phyloP scores from a whole-genome alignment of 1,140 invertebrate species.

The Bombus confusus region DNA sequence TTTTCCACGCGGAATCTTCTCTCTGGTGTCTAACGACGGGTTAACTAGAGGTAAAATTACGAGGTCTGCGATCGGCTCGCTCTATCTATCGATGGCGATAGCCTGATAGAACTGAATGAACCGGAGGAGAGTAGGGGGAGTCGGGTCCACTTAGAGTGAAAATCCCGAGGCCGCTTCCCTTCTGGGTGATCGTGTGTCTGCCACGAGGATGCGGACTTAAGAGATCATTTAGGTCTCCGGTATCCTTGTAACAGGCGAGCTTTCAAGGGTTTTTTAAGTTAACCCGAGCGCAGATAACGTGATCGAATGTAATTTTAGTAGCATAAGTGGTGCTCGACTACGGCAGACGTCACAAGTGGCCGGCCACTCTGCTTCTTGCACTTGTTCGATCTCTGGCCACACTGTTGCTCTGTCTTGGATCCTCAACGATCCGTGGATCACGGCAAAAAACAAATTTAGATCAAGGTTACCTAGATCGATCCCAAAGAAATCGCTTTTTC shows the following conservation, averaged over 20 bases:
- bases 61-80: background rate
- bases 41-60: constrained; percentile 2
- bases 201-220: constrained; percentile 66
- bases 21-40: no score
- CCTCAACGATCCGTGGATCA: constrained; percentile 50
- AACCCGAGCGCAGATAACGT: constrained; percentile 79
- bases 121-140: background rate
- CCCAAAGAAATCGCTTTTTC: constrained; percentile 39
- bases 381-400: constrained; percentile 71
- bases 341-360: constrained; percentile 81
- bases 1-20: background rate
- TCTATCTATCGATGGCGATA: background rate
- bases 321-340: constrained; percentile 81
- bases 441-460: constrained; percentile 63
- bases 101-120: constrained; percentile 14
- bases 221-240: constrained; percentile 71
- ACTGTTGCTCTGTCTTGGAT: constrained; percentile 63
- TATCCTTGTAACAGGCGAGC: constrained; percentile 70
- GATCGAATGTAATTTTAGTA: constrained; percentile 83
- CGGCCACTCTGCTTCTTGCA: constrained; percentile 72
- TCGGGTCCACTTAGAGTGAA: background rate
- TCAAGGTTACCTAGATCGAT: constrained; percentile 60
- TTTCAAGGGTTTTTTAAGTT: constrained; percentile 78
- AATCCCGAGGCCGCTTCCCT: constrained; percentile 21
- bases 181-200: constrained; percentile 53